Evolutionary conservation across 2,113 vertebrate genomes (phyloP), one percentile per base, ranked within the genome.

Genomic region (Nyctibius bracteatus): DNA sequence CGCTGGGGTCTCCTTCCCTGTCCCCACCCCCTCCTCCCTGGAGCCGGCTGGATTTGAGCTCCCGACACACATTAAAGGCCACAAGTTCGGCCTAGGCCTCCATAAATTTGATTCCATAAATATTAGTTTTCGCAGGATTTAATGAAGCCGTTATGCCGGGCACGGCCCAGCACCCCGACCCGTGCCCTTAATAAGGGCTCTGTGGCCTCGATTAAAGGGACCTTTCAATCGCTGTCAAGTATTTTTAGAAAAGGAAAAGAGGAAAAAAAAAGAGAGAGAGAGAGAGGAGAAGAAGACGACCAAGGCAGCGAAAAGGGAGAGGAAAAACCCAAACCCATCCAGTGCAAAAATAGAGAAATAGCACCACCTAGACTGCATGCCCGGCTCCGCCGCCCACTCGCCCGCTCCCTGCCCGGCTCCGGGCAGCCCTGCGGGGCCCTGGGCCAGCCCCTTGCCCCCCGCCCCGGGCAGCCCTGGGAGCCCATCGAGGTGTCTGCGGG

Each of bases 181-280:
- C 96, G 94, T 97, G 98, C 98, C 97, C 98, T 97, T 96, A 97
- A 98, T 97, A 97, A 98, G 97, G 93, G 97, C 96, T 96, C 96
- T 95, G 96, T 96, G 94, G 95, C 96, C 96, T 96, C 96, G 96
- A 96, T 96, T 96, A 96, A 98, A 98, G 98, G 98, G 97, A 97
- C 97, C 98, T 98, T 98, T 98, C 98, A 98, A 98, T 98, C 97
- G 98, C 98, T 98, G 97, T 97, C 97, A 98, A 98, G 98, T 98
- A 98, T 98, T 98, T 98, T 98, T 98, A 98, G 97, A 98, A 98
- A 98, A 96, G 94, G 93, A 96, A 97, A 97, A 96, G 57, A 90
- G 71, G 96, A 98, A 98, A 98, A 98, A 98, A 96, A 97, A 95
- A 71, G 28, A 21, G 46, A 33, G 80, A 9, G 57, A 55, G 87